Conservation (phyloP, 2,113 vertebrate genomes). For the Illadopsis cleaveri region DNA sequence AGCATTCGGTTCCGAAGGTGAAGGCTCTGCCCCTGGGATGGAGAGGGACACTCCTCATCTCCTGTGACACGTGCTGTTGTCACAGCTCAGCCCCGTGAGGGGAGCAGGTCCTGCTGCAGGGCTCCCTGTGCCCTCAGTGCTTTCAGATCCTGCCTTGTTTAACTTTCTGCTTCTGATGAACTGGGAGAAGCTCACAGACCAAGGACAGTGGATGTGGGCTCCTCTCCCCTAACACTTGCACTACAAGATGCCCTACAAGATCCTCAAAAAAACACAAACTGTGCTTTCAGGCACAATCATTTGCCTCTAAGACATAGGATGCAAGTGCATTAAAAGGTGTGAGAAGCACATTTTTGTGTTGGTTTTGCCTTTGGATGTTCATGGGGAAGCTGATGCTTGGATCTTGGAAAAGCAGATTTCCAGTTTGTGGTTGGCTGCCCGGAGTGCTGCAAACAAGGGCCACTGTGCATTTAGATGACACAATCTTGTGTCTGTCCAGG, state of each 20-base stretch:
- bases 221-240: neutral
- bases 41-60: neutral
- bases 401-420: neutral
- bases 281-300: neutral
- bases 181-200: neutral
- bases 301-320: neutral
- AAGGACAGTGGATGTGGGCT: neutral
- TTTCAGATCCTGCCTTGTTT: neutral
- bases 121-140: neutral
- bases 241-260: neutral
- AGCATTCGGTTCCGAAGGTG: neutral
- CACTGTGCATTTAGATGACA: neutral
- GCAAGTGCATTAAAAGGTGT: neutral
- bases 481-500: neutral
- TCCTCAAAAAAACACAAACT: neutral
- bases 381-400: neutral
- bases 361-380: neutral
- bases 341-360: neutral
- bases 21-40: neutral
- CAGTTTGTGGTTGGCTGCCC: neutral
- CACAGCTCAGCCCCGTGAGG: neutral
- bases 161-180: neutral
- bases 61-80: neutral
- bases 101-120: neutral
- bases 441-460: neutral